Conservation (phyloP, 1,140 invertebrate genomes). For the Drosophila lacteicornis region DNA sequence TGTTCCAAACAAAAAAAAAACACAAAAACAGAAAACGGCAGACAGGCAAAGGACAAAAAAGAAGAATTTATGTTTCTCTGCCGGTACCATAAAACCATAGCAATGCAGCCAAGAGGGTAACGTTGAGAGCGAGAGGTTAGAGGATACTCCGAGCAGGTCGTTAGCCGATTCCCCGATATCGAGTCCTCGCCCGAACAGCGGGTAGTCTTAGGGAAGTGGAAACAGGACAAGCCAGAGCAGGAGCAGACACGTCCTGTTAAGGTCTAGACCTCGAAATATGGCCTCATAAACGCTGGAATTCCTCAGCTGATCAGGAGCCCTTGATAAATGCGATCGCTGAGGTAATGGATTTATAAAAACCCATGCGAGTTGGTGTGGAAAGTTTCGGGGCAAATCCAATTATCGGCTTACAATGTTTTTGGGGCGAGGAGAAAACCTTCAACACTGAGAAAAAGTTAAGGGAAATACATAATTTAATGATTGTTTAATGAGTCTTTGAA, state of each 20-base stretch:
- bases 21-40: slow-evolving; percentile 26
- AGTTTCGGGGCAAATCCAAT: slow-evolving; percentile 36
- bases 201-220: slow-evolving; percentile 44
- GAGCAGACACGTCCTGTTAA: slow-evolving; percentile 31
- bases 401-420: slow-evolving; percentile 11
- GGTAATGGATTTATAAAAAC: slow-evolving; percentile 34
- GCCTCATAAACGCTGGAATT: slow-evolving; percentile 30
- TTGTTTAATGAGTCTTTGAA: neutral
- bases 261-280: slow-evolving; percentile 33
- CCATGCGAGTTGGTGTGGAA: slow-evolving; percentile 22
- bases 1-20: slow-evolving; percentile 11
- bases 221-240: slow-evolving; percentile 12
- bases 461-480: neutral
- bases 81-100: slow-evolving; percentile 75
- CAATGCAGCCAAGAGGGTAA: slow-evolving; percentile 51
- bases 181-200: slow-evolving; percentile 54
- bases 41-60: slow-evolving; percentile 56
- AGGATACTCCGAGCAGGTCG: slow-evolving; percentile 58
- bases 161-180: slow-evolving; percentile 50
- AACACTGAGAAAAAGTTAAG: neutral
- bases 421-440: slow-evolving; percentile 13
- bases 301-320: slow-evolving; percentile 14
- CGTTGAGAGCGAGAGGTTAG: slow-evolving; percentile 25
- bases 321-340: slow-evolving; percentile 21
- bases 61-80: slow-evolving; percentile 54